These are phyloP conservation scores for Megalonaias nervosa DNA, from an alignment of 1,140 invertebrate genomes.

Conservation along the genomic window DNA sequence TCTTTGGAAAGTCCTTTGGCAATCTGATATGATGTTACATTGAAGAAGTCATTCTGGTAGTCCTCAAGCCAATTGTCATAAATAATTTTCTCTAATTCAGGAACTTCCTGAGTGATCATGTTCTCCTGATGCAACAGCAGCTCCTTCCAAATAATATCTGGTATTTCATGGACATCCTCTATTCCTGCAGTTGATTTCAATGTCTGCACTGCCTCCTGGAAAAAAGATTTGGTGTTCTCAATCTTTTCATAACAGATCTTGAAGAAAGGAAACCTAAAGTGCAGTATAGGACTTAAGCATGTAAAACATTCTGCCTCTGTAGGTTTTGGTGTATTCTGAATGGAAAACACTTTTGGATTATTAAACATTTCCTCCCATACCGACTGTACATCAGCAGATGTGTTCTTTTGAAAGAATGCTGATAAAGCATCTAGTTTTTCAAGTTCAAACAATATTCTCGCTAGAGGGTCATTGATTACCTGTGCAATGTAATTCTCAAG, in stretches of 20 bases:
- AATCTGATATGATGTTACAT: conserved; percentile 11
- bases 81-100: background rate
- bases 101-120: background rate
- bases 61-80: background rate
- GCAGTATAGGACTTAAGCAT: conserved; percentile 14
- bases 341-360: conserved; percentile 1
- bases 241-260: conserved; percentile 5
- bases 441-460: conserved; percentile 18
- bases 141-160: conserved; percentile 10
- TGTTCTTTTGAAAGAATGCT: conserved; percentile 12
- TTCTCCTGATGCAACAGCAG: conserved; percentile 5
- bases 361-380: background rate
- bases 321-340: conserved; percentile 1
- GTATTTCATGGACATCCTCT: conserved; percentile 7
- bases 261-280: conserved; percentile 14
- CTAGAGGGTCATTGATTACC: conserved; percentile 9
- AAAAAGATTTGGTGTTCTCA: conserved; percentile 17
- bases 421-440: conserved; percentile 15
- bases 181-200: conserved; percentile 14
- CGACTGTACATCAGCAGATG: background rate
- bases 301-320: conserved; percentile 24
- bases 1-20: background rate
- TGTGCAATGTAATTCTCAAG: conserved; percentile 9
- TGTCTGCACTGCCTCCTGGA: conserved; percentile 1
- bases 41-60: conserved; percentile 28